phyloP scores from a whole-genome alignment of 2,888 invertebrate genomes.

The Oligia strigilis region DNA sequence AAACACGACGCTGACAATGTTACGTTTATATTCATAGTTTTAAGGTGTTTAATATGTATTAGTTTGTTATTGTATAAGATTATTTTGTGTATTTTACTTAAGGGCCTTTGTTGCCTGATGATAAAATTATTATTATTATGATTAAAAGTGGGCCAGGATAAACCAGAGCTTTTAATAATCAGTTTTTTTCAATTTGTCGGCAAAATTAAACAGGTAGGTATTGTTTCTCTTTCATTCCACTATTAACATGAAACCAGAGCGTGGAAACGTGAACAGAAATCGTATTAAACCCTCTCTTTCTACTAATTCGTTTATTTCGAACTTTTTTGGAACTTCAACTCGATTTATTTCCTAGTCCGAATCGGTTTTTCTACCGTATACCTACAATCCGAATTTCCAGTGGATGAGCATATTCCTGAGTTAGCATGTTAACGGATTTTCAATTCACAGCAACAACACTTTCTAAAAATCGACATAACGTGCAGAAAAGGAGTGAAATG shows the following conservation, averaged over 20 bases:
- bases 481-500: slow-evolving; percentile 15
- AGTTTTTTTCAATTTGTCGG: slow-evolving; percentile 5
- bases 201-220: slow-evolving; percentile 5
- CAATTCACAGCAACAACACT: slow-evolving; percentile 14
- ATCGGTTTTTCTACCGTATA: slow-evolving; percentile 24
- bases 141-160: not conserved
- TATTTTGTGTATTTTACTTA: no score
- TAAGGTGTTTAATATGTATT: no score
- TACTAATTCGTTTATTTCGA: slow-evolving; percentile 53
- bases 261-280: slow-evolving; percentile 36
- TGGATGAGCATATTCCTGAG: slow-evolving; percentile 41
- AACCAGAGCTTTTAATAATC: not conserved
- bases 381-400: slow-evolving; percentile 15
- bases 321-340: slow-evolving; percentile 54
- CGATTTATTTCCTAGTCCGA: slow-evolving; percentile 38
- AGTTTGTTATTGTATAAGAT: no score
- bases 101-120: no score
- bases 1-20: no score
- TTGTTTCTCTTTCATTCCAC: slow-evolving; percentile 39
- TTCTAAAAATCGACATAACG: slow-evolving; percentile 31
- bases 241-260: slow-evolving; percentile 35
- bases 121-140: no score
- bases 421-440: slow-evolving; percentile 27
- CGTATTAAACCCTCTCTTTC: slow-evolving; percentile 25
- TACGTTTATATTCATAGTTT: no score